These are phyloP conservation scores for Synanthedon tipuliformis DNA, from an alignment of 2,888 invertebrate genomes.

Conservation along the genomic window DNA sequence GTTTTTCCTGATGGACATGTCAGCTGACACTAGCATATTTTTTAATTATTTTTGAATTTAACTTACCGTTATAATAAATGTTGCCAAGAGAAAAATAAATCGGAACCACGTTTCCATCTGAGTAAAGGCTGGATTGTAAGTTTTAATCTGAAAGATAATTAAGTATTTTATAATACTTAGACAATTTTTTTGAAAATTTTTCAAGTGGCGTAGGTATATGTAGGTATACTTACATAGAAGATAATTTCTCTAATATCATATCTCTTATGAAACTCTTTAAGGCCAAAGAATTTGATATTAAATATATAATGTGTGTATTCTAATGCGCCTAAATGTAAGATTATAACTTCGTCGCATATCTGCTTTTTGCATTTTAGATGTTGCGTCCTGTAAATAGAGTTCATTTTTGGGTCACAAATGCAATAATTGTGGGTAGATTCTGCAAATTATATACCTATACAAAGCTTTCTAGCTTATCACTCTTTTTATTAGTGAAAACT, in stretches of 20 bases:
- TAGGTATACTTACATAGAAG: slow-evolving; percentile 79
- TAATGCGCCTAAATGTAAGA: slow-evolving; percentile 89
- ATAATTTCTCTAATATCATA: slow-evolving; percentile 86
- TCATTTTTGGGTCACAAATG: no score
- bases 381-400: slow-evolving; percentile 72
- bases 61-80: slow-evolving; percentile 89
- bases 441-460: no score
- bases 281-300: slow-evolving; percentile 84
- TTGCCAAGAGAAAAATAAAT: slow-evolving; percentile 89
- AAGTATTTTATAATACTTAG: no score
- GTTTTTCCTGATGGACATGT: no score
- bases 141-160: slow-evolving; percentile 83
- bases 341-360: slow-evolving; percentile 87
- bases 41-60: background rate
- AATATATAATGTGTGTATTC: slow-evolving; percentile 91
- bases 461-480: no score
- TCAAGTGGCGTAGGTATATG: no score
- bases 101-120: slow-evolving; percentile 98
- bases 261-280: slow-evolving; percentile 85
- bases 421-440: no score
- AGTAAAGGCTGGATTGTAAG: slow-evolving; percentile 95
- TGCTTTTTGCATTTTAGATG: slow-evolving; percentile 85
- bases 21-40: no score
- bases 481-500: no score
- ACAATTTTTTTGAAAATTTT: no score